Evolutionary conservation across 2,797 vertebrate species (phyloP).

Genomic region (Pangasius mekongensis): DNA sequence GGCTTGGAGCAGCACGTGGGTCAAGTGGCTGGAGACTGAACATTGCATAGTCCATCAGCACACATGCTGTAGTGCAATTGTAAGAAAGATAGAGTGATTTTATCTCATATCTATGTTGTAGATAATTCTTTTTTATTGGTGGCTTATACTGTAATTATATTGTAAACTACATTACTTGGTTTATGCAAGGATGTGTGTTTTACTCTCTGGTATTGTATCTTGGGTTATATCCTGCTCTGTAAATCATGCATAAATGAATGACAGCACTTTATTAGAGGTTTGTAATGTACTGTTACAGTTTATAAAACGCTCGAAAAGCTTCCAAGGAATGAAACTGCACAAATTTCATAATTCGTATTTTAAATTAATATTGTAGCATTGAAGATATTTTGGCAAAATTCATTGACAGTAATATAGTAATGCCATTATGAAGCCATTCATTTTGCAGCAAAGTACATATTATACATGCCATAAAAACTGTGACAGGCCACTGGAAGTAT

Average conservation of each 20-base stretch:
- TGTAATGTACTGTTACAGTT: background rate
- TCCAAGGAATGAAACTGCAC: background rate
- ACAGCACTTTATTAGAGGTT: background rate
- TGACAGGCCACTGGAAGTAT: background rate
- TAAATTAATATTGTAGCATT: background rate
- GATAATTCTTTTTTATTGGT: background rate
- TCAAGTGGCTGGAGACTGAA: background rate
- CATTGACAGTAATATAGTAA: background rate
- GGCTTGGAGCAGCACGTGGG: background rate
- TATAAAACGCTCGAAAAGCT: background rate
- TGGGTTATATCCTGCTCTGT: background rate
- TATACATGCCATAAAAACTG: background rate
- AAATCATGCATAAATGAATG: background rate
- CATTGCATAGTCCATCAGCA: background rate
- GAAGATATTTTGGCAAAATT: background rate
- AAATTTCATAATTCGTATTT: background rate
- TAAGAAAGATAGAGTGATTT: background rate
- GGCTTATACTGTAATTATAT: background rate
- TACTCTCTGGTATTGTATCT: background rate
- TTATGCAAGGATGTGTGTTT: background rate
- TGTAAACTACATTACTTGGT: background rate
- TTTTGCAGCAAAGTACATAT: background rate
- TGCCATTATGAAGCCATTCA: background rate
- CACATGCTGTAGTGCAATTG: background rate
- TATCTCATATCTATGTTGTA: background rate